Evolutionary conservation across 2,113 vertebrate species (phyloP).

Genomic region (Oncorhynchus tshawytscha): DNA sequence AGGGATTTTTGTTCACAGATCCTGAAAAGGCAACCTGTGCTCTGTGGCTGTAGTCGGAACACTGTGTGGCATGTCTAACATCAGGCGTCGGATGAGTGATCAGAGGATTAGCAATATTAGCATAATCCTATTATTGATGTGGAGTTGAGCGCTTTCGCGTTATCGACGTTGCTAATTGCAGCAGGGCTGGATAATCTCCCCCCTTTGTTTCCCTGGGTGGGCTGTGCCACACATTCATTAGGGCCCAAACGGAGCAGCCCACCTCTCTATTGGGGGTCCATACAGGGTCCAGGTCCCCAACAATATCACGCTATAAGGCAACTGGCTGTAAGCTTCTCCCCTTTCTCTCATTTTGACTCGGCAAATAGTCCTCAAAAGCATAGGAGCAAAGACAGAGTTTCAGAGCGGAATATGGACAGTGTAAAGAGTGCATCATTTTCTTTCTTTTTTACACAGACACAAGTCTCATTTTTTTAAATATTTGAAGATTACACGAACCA

Average conservation of each 20-base stretch:
- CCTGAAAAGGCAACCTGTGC: no score
- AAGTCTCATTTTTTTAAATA: slow-evolving; percentile 77
- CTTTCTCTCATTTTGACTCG: neutral
- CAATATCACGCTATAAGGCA: neutral
- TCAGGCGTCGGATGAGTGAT: neutral
- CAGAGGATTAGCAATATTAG: neutral
- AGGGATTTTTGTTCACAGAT: no score
- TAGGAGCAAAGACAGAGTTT: neutral
- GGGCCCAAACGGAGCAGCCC: neutral
- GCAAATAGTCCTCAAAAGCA: no score
- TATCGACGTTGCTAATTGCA: neutral
- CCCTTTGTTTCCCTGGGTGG: neutral
- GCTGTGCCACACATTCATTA: neutral
- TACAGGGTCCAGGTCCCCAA: neutral
- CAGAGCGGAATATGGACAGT: no score
- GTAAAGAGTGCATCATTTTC: no score
- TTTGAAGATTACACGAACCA: slow-evolving; percentile 79
- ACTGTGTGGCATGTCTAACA: neutral
- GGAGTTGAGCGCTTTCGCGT: neutral
- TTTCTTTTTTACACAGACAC: slow-evolving; percentile 72
- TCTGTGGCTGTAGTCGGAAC: neutral
- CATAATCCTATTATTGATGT: neutral
- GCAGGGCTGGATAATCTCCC: neutral
- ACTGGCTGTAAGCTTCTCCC: neutral
- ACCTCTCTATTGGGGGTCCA: neutral